Evolutionary conservation across 2,113 vertebrate species (phyloP).

Genomic region (Fulica atra): DNA sequence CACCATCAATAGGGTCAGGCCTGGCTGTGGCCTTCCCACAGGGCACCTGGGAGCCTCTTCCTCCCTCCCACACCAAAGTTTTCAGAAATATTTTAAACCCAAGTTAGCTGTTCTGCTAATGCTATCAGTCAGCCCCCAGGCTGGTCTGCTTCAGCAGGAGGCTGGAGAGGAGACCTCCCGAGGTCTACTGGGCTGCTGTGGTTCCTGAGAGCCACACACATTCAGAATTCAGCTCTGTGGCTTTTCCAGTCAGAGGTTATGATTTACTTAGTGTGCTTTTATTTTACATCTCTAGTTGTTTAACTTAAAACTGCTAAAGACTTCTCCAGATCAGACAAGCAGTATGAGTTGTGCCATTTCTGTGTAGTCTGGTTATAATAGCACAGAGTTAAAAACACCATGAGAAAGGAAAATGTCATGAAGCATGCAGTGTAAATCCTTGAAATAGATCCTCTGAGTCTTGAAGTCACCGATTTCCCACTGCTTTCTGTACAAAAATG

Average conservation of each 20-base stretch:
- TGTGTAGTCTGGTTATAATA: not conserved
- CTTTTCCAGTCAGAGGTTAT: not conserved
- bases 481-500: not conserved
- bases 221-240: not conserved
- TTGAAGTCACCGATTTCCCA: not conserved
- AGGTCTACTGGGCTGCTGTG: not conserved
- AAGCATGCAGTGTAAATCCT: not conserved
- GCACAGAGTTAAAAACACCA: not conserved
- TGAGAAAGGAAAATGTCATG: not conserved
- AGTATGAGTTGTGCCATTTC: not conserved
- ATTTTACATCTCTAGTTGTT: not conserved
- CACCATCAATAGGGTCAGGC: not conserved
- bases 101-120: not conserved
- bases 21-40: not conserved
- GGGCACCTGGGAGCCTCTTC: not conserved
- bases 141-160: not conserved
- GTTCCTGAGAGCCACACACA: not conserved
- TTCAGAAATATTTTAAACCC: not conserved
- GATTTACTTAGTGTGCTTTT: not conserved
- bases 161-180: not conserved
- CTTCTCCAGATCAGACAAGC: not conserved
- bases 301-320: not conserved
- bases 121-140: not conserved
- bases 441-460: constrained; percentile 6
- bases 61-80: not conserved